Conservation (phyloP, 2,797 vertebrate genomes). For the Malurus splendens region DNA sequence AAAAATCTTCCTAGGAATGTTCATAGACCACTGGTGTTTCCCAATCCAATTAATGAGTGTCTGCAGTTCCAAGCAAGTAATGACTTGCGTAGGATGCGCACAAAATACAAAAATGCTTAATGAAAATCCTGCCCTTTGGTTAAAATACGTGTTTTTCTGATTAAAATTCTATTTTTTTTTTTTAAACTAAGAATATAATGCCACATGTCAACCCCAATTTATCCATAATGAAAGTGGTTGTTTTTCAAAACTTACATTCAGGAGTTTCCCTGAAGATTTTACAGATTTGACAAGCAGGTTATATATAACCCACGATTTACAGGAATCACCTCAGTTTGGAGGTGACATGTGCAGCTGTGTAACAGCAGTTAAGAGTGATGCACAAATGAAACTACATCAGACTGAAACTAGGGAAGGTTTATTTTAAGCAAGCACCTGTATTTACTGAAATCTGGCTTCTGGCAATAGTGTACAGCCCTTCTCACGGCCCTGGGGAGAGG, state of each 20-base stretch:
- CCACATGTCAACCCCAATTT: background rate
- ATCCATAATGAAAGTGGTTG: background rate
- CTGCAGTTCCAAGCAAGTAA: background rate
- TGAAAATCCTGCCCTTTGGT: background rate
- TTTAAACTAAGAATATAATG: background rate
- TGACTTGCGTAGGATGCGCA: background rate
- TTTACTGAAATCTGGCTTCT: background rate
- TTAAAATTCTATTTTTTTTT: background rate
- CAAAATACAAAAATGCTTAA: background rate
- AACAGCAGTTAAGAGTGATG: background rate
- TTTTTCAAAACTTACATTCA: background rate
- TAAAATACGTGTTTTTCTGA: background rate
- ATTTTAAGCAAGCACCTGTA: constrained; percentile 40
- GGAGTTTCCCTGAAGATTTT: background rate
- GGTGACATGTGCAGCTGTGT: background rate
- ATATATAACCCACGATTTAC: background rate
- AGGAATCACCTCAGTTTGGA: background rate
- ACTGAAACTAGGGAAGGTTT: background rate
- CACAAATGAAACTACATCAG: background rate
- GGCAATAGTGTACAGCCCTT: background rate
- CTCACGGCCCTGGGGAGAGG: fast-evolving
- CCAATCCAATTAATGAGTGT: fast-evolving
- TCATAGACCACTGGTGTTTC: background rate
- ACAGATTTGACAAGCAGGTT: background rate
- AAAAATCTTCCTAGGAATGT: background rate